Evolutionary conservation across 1,140 invertebrate species (phyloP).

Genomic region (Nasonia vitripennis): DNA sequence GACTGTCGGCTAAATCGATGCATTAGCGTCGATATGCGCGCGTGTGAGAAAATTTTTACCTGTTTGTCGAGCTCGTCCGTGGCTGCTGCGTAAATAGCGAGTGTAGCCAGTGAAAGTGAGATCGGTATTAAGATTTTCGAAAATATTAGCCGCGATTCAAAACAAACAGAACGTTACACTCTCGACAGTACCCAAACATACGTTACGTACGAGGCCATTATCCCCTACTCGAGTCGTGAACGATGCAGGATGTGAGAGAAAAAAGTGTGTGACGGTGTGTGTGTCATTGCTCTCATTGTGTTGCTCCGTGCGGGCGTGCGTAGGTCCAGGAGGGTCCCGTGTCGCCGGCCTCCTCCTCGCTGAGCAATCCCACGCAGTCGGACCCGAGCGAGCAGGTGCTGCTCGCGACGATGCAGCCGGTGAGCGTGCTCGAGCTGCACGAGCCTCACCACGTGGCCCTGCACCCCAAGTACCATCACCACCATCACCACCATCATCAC

Average conservation of each 20-base stretch:
- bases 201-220: not conserved
- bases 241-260: not conserved
- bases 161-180: not conserved
- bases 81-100: not conserved
- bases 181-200: not conserved
- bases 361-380: constrained; percentile 72
- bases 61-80: not conserved
- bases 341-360: constrained; percentile 71
- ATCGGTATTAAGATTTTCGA: not conserved
- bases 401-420: constrained; percentile 85
- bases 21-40: not conserved
- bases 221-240: not conserved
- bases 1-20: not conserved
- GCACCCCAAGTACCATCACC: constrained; percentile 75
- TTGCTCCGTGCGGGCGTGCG: not conserved
- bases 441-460: constrained; percentile 75
- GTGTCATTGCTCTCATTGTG: not conserved
- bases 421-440: constrained; percentile 80
- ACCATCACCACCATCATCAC: constrained; percentile 65
- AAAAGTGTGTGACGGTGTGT: not conserved
- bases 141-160: too few species aligned
- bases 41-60: constrained; percentile 15
- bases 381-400: constrained; percentile 78
- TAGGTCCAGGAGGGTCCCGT: constrained; percentile 71
- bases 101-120: too few species aligned